A percentile compares a stretch with the other conserved stretches of the same genome.
Conservation (phyloP, 2,113 vertebrate genomes). For the Pterocles burchelli region DNA sequence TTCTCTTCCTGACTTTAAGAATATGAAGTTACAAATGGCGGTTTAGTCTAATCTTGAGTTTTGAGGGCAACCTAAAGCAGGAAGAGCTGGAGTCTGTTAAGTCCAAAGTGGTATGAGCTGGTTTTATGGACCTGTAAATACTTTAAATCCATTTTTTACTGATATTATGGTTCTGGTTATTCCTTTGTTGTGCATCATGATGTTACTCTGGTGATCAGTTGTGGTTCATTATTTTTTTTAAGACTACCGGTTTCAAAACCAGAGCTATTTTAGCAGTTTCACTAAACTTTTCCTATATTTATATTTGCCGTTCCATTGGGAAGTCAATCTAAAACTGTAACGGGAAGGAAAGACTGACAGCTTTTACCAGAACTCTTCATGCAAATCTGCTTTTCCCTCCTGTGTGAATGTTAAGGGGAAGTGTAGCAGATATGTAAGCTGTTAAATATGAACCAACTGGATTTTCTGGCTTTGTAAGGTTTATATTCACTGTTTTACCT, state of each 20-base stretch:
- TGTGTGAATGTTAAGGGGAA: conserved; percentile 38
- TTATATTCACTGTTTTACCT: neutral
- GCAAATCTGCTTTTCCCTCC: conserved; percentile 42
- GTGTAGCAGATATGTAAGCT: neutral
- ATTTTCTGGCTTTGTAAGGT: conserved; percentile 29
- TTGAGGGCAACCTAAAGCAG: neutral
- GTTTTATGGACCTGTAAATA: neutral
- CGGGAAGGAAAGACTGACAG: neutral
- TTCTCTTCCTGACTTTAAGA: neutral
- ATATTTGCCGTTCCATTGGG: conserved; percentile 40
- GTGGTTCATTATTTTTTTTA: neutral
- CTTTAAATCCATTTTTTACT: neutral
- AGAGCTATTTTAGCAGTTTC: neutral
- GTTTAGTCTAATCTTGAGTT: neutral
- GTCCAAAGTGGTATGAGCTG: neutral
- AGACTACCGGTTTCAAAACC: neutral
- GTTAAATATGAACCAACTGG: conserved; percentile 3
- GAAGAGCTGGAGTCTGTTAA: neutral
- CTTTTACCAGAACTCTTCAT: conserved; percentile 33
- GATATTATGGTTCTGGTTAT: neutral
- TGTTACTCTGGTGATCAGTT: neutral
- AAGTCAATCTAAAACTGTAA: conserved; percentile 16
- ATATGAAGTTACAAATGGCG: neutral
- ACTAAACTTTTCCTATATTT: neutral
- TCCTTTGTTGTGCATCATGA: neutral